Conservation (phyloP, 2,888 invertebrate species). For the Caradrina clavipalpis region DNA sequence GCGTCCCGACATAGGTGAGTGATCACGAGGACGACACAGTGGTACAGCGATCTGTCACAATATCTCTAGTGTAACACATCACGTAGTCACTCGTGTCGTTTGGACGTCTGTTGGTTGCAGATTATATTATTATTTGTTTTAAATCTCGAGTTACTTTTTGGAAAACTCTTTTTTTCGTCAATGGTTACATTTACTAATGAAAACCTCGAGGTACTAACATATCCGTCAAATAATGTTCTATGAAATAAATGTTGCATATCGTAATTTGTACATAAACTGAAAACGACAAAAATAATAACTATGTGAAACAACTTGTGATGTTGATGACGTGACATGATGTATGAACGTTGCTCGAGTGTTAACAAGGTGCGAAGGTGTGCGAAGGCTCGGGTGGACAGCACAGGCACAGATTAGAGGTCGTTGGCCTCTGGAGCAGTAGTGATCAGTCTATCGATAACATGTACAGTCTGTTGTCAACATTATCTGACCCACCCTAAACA, state of each 20-base stretch:
- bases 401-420: too few species aligned
- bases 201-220: neutral
- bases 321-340: neutral
- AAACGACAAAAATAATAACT: neutral
- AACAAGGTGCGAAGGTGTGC: too few species aligned
- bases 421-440: neutral
- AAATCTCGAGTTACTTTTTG: neutral
- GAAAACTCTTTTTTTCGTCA: neutral
- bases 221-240: neutral
- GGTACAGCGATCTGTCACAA: conserved; percentile 24
- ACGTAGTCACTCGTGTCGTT: neutral
- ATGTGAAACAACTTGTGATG: neutral
- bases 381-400: too few species aligned
- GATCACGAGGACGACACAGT: conserved; percentile 35
- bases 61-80: neutral
- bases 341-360: conserved; percentile 1
- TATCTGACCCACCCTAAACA: too few species aligned
- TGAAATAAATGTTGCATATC: neutral
- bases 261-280: neutral
- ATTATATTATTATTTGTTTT: neutral
- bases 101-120: neutral
- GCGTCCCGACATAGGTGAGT: conserved; percentile 62
- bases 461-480: too few species aligned
- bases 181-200: neutral
- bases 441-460: neutral